Evolutionary conservation across 2,113 vertebrate species (phyloP).

Genomic region (Hassar affinis): DNA sequence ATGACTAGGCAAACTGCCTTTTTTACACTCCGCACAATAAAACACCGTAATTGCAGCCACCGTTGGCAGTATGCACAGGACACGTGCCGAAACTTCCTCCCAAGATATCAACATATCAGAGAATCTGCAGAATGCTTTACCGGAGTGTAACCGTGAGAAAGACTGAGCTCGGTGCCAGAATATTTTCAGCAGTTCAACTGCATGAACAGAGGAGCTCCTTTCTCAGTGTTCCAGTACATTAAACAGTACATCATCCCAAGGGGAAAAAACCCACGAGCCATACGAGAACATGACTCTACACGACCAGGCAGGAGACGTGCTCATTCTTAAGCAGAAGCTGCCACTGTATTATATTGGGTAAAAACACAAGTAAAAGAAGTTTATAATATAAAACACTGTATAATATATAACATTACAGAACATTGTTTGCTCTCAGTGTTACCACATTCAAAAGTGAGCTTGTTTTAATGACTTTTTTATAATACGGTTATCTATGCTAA

Average conservation of each 20-base stretch:
- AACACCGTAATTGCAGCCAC: constrained; percentile 9
- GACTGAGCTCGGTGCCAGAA: constrained; percentile 48
- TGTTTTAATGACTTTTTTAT: neutral
- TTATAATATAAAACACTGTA: neutral
- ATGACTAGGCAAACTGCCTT: neutral
- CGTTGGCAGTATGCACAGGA: constrained; percentile 3
- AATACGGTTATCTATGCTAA: neutral
- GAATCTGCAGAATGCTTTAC: constrained; percentile 42
- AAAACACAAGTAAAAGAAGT: neutral
- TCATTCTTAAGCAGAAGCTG: constrained; percentile 16
- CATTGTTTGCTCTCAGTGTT: neutral
- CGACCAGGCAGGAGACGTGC: neutral
- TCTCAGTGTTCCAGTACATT: constrained; percentile 32
- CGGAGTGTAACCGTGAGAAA: constrained; percentile 42
- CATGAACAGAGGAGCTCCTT: constrained; percentile 59
- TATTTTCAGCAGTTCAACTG: constrained; percentile 48
- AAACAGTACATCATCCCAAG: neutral
- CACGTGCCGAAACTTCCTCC: constrained; percentile 3
- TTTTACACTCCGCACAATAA: neutral
- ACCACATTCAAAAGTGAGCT: neutral
- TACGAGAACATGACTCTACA: constrained; percentile 12
- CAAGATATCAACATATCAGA: constrained; percentile 1
- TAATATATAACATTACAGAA: neutral
- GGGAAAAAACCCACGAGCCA: neutral
- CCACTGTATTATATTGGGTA: neutral